These are phyloP conservation scores for Enteromius afrohamiltoni DNA, from an alignment of 2,797 vertebrate genomes.

Conservation along the genomic window DNA sequence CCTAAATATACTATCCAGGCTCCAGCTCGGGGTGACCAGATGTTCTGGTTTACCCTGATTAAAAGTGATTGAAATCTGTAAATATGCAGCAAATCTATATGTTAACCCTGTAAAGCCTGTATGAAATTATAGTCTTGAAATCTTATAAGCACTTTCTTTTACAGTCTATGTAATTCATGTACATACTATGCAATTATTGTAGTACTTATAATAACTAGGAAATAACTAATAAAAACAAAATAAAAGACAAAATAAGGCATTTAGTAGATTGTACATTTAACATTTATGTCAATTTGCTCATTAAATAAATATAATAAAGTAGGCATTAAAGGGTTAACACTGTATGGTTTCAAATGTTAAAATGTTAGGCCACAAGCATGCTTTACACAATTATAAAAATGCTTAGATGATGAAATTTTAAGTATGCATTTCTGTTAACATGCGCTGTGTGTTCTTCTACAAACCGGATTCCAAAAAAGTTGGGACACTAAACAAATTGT, in stretches of 20 bases:
- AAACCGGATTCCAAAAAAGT: no score
- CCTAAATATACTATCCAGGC: background rate
- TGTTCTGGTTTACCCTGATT: background rate
- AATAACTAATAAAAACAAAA: no score
- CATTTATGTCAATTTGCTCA: no score
- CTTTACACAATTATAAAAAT: background rate
- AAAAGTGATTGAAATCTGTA: background rate
- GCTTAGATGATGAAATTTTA: background rate
- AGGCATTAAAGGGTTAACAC: background rate
- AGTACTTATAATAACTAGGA: no score
- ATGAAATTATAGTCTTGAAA: background rate
- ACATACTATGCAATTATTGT: no score
- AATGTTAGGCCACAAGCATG: constrained; percentile 5
- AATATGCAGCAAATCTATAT: background rate
- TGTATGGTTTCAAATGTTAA: background rate
- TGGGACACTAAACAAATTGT: no score
- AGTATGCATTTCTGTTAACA: background rate
- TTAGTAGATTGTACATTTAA: background rate
- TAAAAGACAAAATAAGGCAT: no score
- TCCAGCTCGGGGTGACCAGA: background rate
- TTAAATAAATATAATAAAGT: background rate
- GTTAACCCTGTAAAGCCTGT: background rate
- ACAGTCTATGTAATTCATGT: no score
- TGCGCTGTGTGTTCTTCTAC: background rate
- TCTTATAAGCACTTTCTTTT: no score